These are phyloP conservation scores for Gavia stellata DNA, from an alignment of 2,113 vertebrate genomes.

Conservation along the genomic window DNA sequence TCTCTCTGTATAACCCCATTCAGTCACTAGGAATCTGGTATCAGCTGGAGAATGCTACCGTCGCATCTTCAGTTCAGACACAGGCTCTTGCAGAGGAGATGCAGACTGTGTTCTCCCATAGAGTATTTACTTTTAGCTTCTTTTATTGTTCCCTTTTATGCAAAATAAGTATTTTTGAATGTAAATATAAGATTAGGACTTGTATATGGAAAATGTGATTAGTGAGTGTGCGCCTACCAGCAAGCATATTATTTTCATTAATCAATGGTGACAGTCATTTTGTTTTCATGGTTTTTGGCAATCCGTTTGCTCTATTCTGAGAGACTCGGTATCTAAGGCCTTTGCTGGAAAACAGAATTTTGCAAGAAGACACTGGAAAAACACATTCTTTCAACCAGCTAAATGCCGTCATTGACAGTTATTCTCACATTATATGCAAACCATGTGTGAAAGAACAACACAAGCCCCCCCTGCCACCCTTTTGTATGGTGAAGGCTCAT, in stretches of 20 bases:
- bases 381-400: neutral
- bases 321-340: neutral
- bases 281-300: constrained; percentile 11
- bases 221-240: neutral
- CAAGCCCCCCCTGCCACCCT: neutral
- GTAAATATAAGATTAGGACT: constrained; percentile 17
- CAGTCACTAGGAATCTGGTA: constrained; percentile 44
- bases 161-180: constrained; percentile 23
- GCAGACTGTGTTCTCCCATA: neutral
- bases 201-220: constrained; percentile 14
- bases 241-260: constrained; percentile 36
- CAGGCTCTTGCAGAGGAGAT: neutral
- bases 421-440: neutral
- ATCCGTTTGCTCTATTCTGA: neutral
- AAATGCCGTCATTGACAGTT: neutral
- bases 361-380: neutral
- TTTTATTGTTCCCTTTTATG: constrained; percentile 28
- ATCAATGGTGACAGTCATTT: constrained; percentile 7
- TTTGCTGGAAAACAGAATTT: constrained; percentile 7
- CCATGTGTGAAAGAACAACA: neutral
- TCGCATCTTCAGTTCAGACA: constrained; percentile 2
- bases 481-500: neutral
- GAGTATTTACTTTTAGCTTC: constrained; percentile 26
- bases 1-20: constrained; percentile 35
- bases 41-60: neutral